These are phyloP conservation scores for Pomacea canaliculata DNA, from an alignment of 2,888 invertebrate species.

Conservation along the genomic window DNA sequence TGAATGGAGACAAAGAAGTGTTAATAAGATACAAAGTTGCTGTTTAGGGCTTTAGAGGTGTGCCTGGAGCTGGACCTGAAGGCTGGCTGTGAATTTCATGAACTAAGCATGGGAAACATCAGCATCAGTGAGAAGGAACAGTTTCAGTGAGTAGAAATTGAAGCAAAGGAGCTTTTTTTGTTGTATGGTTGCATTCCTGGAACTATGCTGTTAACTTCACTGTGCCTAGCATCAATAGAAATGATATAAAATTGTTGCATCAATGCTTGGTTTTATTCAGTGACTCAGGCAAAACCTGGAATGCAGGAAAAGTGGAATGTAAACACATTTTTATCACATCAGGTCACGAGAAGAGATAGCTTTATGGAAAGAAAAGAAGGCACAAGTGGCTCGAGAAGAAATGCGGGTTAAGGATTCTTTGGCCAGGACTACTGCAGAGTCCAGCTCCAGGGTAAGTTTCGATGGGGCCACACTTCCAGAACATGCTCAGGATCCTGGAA, in stretches of 20 bases:
- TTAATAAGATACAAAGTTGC: not conserved
- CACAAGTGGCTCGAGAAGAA: conserved; percentile 64
- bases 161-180: no score
- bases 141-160: conserved; percentile 47
- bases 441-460: conserved; percentile 47
- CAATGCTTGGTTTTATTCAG: not conserved
- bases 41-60: conserved; percentile 59
- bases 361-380: conserved; percentile 64
- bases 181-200: no score
- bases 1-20: no score
- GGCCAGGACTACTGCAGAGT: conserved; percentile 42
- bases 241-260: no score
- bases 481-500: no score
- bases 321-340: not conserved
- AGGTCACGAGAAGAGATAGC: conserved; percentile 65
- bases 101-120: conserved; percentile 51
- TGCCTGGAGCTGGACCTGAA: conserved; percentile 64
- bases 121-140: conserved; percentile 59
- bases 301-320: not conserved
- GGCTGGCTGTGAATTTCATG: conserved; percentile 59
- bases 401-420: conserved; percentile 55
- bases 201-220: no score
- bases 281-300: no score
- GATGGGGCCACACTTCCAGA: not conserved
- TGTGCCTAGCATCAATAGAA: no score